Evolutionary conservation across 2,113 vertebrate genomes (phyloP).

Genomic region (Notarius quadriscutis): DNA sequence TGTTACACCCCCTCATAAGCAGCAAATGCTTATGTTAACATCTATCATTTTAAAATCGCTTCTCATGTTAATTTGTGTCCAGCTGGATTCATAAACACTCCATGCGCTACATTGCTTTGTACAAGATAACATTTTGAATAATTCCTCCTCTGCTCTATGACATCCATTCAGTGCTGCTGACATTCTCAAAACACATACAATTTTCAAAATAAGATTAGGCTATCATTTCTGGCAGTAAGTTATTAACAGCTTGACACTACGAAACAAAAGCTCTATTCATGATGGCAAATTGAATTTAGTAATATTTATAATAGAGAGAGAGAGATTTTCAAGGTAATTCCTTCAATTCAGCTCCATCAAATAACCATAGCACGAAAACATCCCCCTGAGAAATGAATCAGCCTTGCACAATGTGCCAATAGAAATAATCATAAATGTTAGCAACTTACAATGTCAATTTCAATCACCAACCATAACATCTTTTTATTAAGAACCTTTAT

Average conservation of each 20-base stretch:
- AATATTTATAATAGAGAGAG: conserved; percentile 36
- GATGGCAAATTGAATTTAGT: conserved; percentile 45
- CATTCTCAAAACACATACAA: conserved; percentile 12
- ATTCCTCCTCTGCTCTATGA: neutral
- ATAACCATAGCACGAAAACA: conserved; percentile 25
- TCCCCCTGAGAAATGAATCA: conserved; percentile 29
- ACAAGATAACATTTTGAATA: neutral
- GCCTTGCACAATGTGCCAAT: neutral
- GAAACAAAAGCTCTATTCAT: conserved; percentile 46
- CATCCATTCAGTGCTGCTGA: neutral
- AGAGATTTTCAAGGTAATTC: conserved; percentile 47
- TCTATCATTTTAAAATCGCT: neutral
- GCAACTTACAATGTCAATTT: neutral
- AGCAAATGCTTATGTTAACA: neutral
- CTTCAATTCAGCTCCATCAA: conserved; percentile 46
- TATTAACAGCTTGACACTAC: conserved; percentile 43
- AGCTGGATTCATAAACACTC: neutral
- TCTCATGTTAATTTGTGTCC: neutral
- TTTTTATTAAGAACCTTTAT: too few relatives aligned
- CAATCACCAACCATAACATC: neutral
- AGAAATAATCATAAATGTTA: neutral
- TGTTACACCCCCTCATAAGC: neutral
- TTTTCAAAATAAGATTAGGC: conserved; percentile 22
- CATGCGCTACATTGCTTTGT: neutral
- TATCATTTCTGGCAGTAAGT: neutral